phyloP scores from a whole-genome alignment of 1,140 invertebrate genomes.

The Solenopsis fugax region DNA sequence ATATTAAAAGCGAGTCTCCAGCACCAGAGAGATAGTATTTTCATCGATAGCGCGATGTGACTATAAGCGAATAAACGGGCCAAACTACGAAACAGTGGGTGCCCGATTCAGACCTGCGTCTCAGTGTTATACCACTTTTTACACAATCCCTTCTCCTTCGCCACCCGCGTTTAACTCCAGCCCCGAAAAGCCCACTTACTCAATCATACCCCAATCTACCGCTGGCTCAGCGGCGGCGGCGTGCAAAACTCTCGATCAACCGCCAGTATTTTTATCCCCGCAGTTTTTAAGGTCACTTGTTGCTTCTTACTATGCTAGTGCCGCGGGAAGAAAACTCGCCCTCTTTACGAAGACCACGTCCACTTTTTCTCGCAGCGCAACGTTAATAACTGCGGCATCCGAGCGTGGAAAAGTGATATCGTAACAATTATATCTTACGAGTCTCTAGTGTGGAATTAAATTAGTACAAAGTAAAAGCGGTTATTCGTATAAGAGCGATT shows the following conservation, averaged over 20 bases:
- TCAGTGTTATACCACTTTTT: conserved; percentile 56
- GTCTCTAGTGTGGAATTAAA: neutral
- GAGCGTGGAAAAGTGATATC: neutral
- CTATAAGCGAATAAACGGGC: conserved; percentile 13
- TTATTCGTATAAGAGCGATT: neutral
- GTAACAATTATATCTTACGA: conserved; percentile 14
- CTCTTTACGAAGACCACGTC: conserved; percentile 25
- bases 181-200: conserved; percentile 81
- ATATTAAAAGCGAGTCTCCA: neutral
- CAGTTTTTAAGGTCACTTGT: conserved; percentile 85
- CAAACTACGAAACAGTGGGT: neutral
- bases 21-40: neutral
- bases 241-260: conserved; percentile 84
- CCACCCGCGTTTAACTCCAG: conserved; percentile 74
- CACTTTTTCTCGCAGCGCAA: conserved; percentile 14
- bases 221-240: conserved; percentile 75
- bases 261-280: conserved; percentile 84
- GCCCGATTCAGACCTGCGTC: conserved; percentile 36
- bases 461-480: neutral
- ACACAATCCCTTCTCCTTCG: conserved; percentile 29
- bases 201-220: conserved; percentile 76
- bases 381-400: neutral
- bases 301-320: conserved; percentile 84
- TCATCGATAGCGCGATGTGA: conserved; percentile 5
- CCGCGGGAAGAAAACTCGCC: conserved; percentile 35